Percentiles rank a stretch among this genome's conserved stretches.
Evolutionary conservation across 2,113 vertebrate species (phyloP).

Genomic region (Ceratotherium simum): DNA sequence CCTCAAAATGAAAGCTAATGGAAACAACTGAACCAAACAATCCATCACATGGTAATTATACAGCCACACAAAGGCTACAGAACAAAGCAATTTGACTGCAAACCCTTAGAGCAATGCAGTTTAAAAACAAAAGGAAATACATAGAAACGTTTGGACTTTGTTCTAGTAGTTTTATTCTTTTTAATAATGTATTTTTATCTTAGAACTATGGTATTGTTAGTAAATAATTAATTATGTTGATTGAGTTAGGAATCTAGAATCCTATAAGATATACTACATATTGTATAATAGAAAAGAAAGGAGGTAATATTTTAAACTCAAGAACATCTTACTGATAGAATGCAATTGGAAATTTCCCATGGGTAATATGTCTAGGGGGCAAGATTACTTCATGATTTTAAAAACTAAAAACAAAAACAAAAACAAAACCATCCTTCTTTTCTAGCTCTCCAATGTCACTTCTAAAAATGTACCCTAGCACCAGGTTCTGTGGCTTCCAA

Average conservation of each 20-base stretch:
- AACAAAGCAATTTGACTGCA: slow-evolving; percentile 47
- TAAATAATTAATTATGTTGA: neutral
- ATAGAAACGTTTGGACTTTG: neutral
- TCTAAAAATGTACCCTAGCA: neutral
- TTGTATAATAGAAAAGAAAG: neutral
- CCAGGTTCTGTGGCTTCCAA: neutral
- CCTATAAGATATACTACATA: neutral
- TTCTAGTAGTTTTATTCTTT: neutral
- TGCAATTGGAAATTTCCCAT: neutral
- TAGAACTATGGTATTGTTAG: neutral
- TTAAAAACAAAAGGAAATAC: slow-evolving; percentile 48
- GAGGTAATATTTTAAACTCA: neutral
- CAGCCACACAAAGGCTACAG: neutral
- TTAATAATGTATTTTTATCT: neutral
- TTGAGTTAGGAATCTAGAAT: neutral
- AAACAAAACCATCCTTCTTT: neutral
- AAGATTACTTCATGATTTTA: neutral
- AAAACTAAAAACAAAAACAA: neutral
- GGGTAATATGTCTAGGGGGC: neutral
- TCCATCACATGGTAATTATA: slow-evolving; percentile 37
- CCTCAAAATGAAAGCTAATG: slow-evolving; percentile 44
- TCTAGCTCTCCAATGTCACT: neutral
- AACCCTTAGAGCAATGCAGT: slow-evolving; percentile 15
- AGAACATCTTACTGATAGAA: neutral
- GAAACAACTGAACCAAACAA: slow-evolving; percentile 23